These are phyloP conservation scores for Drosophila kokeensis DNA, from an alignment of 2,888 invertebrate genomes.

Conservation along the genomic window DNA sequence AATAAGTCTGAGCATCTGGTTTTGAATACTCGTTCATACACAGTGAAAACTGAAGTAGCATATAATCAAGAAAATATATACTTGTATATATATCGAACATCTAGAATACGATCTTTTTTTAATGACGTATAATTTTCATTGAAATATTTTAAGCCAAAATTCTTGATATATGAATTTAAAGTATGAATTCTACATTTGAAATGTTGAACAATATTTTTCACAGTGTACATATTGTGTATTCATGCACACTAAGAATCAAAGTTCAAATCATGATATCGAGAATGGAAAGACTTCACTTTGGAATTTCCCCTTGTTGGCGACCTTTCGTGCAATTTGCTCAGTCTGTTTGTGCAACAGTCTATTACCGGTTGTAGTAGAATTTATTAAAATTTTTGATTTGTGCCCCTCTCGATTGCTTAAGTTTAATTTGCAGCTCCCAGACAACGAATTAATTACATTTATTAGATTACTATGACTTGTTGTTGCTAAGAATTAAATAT, in stretches of 20 bases:
- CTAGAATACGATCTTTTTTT: background rate
- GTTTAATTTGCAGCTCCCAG: conserved; percentile 8
- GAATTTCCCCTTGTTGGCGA: conserved; percentile 37
- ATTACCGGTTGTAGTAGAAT: background rate
- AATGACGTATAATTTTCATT: background rate
- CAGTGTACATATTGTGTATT: conserved; percentile 1
- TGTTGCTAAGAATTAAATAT: conserved; percentile 14
- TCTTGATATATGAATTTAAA: background rate
- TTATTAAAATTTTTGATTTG: conserved; percentile 20
- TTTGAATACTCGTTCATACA: conserved; percentile 4
- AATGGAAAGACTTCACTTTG: conserved; percentile 8
- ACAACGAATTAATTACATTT: conserved; percentile 38
- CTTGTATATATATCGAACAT: background rate
- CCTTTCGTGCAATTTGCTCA: conserved; percentile 30
- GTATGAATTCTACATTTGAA: too few species aligned
- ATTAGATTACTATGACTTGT: conserved; percentile 34
- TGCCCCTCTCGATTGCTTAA: conserved; percentile 25
- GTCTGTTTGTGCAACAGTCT: conserved; percentile 27
- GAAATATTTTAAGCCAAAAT: background rate
- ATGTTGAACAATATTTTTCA: background rate
- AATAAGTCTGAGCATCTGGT: background rate
- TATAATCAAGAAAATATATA: background rate
- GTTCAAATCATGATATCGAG: conserved; percentile 35
- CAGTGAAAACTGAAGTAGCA: background rate
- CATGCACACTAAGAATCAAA: conserved; percentile 27